Evolutionary conservation across 2,113 vertebrate species (phyloP), one percentile per base, ranked within the genome.

Genomic region (Crypturellus undulatus): DNA sequence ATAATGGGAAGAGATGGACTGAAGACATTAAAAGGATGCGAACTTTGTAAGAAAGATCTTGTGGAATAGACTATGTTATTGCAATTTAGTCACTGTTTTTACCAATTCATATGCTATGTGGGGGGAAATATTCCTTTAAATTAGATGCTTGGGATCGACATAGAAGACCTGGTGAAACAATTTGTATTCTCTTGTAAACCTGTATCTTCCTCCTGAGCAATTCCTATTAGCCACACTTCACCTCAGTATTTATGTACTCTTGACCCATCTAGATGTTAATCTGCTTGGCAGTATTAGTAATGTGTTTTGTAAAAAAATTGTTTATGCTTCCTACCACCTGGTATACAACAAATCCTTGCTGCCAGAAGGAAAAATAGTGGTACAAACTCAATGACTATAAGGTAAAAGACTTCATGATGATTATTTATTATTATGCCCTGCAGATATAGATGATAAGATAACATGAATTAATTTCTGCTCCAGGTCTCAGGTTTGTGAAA

Each of bases 381-480:
- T 78, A 67, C 17, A 70, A 8, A 63, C 52, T 79, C 24, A 81
- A 88, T 47, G 36, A 59, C 24, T 42, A 4, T n/a, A 81, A 0
- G 0, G 21, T 60, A 45, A 13, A 86, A 90, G 18, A 58, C 4
- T 65, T 79, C 58, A 15, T 70, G 65, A 63, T 52, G 22, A 70
- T 67, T 25, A 64, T 68, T 92, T 85, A 76, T 3, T 71, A 3
- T 69, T 79, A 49, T 14, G 78, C 7, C 2, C n/a, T 56, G 59
- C 70, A 70, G 59, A 83, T 10, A 67, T 4, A 80, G 45, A 70
- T 73, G 25, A 79, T 43, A 47, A 77, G 54, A 85, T 82, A 47
- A 91, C 67, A 60, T 14, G 45, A 80, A 89, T 79, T 84, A 58
- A 58, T 69, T 95, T 92, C 22, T 14, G 52, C 26, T 92, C 86